phyloP scores from a whole-genome alignment of 53 echinoderm and acorn worm genomes.

The Antedon mediterranea region DNA sequence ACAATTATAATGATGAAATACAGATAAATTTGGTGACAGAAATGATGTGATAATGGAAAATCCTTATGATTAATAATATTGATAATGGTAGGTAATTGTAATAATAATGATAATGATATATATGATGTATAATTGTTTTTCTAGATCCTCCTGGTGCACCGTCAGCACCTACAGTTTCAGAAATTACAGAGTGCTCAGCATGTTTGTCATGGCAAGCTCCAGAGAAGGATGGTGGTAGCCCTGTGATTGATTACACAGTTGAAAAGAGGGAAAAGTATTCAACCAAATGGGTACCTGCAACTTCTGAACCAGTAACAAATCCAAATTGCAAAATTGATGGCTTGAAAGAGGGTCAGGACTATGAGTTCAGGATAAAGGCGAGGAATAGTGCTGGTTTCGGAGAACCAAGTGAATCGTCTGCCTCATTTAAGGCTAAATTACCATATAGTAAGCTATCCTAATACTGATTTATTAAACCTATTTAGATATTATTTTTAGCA shows the following conservation, averaged over 20 bases:
- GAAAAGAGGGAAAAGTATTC: slow-evolving; percentile 52
- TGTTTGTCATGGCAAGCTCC: slow-evolving; percentile 75
- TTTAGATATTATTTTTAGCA: too few species aligned
- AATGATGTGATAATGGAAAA: too few species aligned
- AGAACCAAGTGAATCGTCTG: slow-evolving; percentile 55
- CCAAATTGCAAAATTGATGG: slow-evolving; percentile 10
- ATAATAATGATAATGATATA: too few species aligned
- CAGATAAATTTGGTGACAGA: too few species aligned
- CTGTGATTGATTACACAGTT: slow-evolving; percentile 74
- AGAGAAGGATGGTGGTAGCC: slow-evolving; percentile 76
- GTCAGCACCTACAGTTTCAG: slow-evolving; percentile 62
- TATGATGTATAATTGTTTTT: too few species aligned
- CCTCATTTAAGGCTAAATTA: slow-evolving; percentile 57
- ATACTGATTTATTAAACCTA: too few species aligned
- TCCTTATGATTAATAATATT: too few species aligned
- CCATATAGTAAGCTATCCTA: slow-evolving; percentile 87
- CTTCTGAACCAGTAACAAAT: background rate
- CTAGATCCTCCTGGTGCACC: slow-evolving; percentile 87
- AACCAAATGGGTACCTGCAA: background rate
- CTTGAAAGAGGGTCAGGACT: slow-evolving; percentile 60
- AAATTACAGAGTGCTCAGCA: slow-evolving; percentile 67
- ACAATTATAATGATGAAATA: too few species aligned
- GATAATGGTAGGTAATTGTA: too few species aligned
- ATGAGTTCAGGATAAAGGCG: slow-evolving; percentile 80
- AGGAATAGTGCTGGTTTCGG: slow-evolving; percentile 87